phyloP scores from a whole-genome alignment of 2,797 vertebrate genomes.

The Megaceryle alcyon region DNA sequence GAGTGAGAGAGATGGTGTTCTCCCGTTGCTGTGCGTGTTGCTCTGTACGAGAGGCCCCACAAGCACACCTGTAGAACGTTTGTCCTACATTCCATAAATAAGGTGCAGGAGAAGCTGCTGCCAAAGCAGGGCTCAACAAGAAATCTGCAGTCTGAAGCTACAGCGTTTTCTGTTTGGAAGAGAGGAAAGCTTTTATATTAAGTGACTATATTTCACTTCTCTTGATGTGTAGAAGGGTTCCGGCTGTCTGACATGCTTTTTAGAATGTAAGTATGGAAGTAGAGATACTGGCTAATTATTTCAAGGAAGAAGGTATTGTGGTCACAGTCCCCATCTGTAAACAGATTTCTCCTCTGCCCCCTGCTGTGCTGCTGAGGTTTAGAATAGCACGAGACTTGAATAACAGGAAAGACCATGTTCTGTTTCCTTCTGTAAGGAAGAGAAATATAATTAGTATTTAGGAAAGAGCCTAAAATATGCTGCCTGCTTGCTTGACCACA shows the following conservation, averaged over 20 bases:
- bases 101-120: not conserved
- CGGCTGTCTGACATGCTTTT: not conserved
- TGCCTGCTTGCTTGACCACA: not conserved
- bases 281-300: not conserved
- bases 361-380: not conserved
- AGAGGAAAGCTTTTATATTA: not conserved
- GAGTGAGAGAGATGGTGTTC: not conserved
- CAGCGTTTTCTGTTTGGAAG: not conserved
- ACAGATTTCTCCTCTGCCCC: not conserved
- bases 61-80: not conserved
- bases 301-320: not conserved
- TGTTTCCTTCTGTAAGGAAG: not conserved
- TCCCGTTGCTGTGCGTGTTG: not conserved
- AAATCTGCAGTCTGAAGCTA: not conserved
- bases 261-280: not conserved
- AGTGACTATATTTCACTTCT: not conserved
- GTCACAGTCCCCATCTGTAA: not conserved
- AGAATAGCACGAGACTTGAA: slow-evolving; percentile 26
- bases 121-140: not conserved
- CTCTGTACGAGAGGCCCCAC: not conserved
- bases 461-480: slow-evolving; percentile 17
- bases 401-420: slow-evolving; percentile 42
- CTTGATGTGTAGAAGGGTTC: not conserved
- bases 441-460: slow-evolving; percentile 29
- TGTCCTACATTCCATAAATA: not conserved